phyloP scores from a whole-genome alignment of 2,888 invertebrate species.

The Zygogramma bicolorata region DNA sequence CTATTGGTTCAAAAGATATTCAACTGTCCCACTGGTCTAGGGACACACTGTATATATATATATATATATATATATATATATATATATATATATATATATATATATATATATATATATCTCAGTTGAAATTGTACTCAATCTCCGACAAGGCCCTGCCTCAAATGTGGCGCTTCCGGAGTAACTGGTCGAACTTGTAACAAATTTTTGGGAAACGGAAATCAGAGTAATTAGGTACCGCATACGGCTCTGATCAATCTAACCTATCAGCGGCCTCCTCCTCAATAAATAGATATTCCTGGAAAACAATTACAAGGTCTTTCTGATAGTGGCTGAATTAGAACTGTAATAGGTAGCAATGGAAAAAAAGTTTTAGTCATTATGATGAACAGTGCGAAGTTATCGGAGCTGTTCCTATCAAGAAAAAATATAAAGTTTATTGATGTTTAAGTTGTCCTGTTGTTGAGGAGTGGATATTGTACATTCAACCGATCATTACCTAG shows the following conservation, averaged over 20 bases:
- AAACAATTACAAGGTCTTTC: conserved; percentile 11
- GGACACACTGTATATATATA: too few species aligned
- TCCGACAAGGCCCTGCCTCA: conserved; percentile 1
- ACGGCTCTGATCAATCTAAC: not conserved
- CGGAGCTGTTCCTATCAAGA: conserved; percentile 21
- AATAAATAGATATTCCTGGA: conserved; percentile 13
- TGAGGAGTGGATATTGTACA: conserved; percentile 20
- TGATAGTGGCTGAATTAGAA: conserved; percentile 19
- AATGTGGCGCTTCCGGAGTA: conserved; percentile 7
- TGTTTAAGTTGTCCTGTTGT: conserved; percentile 27
- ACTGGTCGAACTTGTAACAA: not conserved
- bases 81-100: too few species aligned
- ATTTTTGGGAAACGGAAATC: conserved; percentile 21
- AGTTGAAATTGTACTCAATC: not conserved
- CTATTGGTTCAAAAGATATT: too few species aligned
- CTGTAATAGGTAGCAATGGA: conserved; percentile 14
- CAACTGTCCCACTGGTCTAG: too few species aligned
- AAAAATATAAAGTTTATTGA: conserved; percentile 7
- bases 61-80: too few species aligned
- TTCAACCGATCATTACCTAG: not conserved
- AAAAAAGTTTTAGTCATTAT: conserved; percentile 18
- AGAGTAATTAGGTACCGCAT: not conserved
- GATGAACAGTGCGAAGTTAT: conserved; percentile 7
- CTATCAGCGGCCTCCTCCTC: not conserved
- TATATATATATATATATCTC: too few species aligned